These are phyloP conservation scores for Lapara coniferarum DNA, from an alignment of 2,888 invertebrate species.

Conservation along the genomic window DNA sequence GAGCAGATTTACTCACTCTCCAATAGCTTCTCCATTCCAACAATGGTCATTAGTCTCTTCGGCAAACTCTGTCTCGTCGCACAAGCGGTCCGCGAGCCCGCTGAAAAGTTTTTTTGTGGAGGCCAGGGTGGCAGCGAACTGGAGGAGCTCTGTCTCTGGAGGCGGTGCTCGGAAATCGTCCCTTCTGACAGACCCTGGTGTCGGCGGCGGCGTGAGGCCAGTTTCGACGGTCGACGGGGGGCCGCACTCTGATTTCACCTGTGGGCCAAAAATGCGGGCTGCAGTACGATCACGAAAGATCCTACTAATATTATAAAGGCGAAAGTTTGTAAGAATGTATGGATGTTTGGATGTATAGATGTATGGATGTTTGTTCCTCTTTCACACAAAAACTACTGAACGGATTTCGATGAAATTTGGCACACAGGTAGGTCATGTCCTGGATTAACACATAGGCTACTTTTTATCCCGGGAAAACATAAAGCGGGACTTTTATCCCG, in stretches of 20 bases:
- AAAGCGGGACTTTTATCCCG: no score
- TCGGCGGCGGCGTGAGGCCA: slow-evolving; percentile 49
- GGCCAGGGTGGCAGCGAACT: slow-evolving; percentile 86
- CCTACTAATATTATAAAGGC: no score
- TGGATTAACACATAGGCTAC: no score
- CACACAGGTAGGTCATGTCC: no score
- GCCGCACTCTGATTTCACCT: slow-evolving; percentile 77
- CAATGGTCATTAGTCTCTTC: slow-evolving; percentile 87
- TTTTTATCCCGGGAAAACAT: no score
- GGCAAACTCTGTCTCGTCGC: slow-evolving; percentile 88
- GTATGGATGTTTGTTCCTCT: no score
- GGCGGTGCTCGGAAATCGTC: slow-evolving; percentile 83
- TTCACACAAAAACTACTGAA: no score
- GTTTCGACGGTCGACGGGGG: slow-evolving; percentile 64
- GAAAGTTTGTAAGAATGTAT: no score
- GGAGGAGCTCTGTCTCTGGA: slow-evolving; percentile 85
- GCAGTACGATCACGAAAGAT: neutral
- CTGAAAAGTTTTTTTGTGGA: slow-evolving; percentile 93
- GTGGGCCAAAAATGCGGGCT: slow-evolving; percentile 25
- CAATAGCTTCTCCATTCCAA: slow-evolving; percentile 91
- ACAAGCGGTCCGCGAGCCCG: slow-evolving; percentile 90
- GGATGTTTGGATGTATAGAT: no score
- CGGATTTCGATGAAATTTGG: no score
- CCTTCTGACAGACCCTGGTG: slow-evolving; percentile 57
- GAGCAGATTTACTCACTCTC: slow-evolving; percentile 85